Conservation (phyloP, 2,797 vertebrate species). For the Gymnoscopelus braueri region DNA sequence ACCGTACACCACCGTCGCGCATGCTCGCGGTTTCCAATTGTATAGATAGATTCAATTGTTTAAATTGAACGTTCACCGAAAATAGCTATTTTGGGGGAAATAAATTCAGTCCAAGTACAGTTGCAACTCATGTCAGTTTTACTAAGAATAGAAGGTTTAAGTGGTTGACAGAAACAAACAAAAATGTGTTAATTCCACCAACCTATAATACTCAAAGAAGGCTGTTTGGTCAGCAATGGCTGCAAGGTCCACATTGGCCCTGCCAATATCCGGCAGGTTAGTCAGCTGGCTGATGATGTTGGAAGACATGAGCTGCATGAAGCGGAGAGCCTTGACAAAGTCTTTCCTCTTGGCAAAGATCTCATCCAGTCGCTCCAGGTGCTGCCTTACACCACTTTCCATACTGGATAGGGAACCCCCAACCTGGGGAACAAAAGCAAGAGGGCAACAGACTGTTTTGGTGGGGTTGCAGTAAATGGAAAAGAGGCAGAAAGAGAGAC, state of each 20-base stretch:
- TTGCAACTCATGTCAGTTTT: no score
- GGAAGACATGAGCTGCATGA: conserved; percentile 86
- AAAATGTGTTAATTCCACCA: conserved; percentile 22
- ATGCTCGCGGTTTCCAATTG: no score
- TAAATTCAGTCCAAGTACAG: no score
- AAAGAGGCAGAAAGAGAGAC: conserved; percentile 5
- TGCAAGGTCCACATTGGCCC: conserved; percentile 79
- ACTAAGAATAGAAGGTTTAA: no score
- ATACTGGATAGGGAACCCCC: conserved; percentile 78
- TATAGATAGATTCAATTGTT: no score
- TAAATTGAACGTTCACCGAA: no score
- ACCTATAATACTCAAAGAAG: conserved; percentile 92
- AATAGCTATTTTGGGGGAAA: no score
- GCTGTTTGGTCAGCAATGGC: conserved; percentile 74
- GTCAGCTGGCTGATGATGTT: conserved; percentile 85
- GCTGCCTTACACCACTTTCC: conserved; percentile 83
- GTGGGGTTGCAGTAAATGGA: not conserved
- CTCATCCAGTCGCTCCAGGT: conserved; percentile 88
- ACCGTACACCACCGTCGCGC: no score
- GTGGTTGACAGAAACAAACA: no score
- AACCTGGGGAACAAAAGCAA: conserved; percentile 75
- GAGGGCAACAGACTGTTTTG: no score
- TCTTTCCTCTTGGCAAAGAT: conserved; percentile 86
- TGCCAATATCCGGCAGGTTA: conserved; percentile 81
- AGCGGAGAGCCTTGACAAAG: conserved; percentile 86